Evolutionary conservation across 2,113 vertebrate genomes (phyloP), one percentile per base, ranked within the genome.

Genomic region (Oncorhynchus mykiss): DNA sequence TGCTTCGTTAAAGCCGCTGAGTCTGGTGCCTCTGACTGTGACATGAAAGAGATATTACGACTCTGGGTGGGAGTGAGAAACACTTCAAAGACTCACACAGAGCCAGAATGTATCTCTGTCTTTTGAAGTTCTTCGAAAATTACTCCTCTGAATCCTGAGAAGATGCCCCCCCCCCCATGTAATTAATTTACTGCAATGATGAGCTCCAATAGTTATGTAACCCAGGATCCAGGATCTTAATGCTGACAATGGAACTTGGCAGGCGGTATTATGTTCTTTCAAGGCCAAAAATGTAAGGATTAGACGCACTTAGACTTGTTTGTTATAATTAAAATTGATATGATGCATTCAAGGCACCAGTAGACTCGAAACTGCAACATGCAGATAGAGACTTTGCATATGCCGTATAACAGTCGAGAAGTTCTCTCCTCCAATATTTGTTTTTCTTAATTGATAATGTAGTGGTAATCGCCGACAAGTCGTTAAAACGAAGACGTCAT

Each of bases 171-270:
- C 29, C 75, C 76, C 14, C 69, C 69, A 49, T 80, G 49, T 86
- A 77, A 83, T 90, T 87, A 64, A 82, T 79, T 85, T 84, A 77
- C 69, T 27, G 45, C 72, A 70, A 86, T 83, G 20, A 86, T 76
- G 69, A 76, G 77, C 64, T 86, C n/a, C 65, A 0, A 71, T 80
- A 62, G 78, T 81, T 77, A 72, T 71, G 71, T 75, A 88, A 87
- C 75, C 11, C 12, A 27, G 75, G 67, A 73, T 67, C 31, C 1
- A 39, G 73, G 25, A 80, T 81, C 49, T 66, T 39, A 73, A 74
- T 3, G 79, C 13, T 6, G 57, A 48, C 73, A 77, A 75, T 70
- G 27, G 76, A 81, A 73, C 24, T 29, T 78, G 39, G 39, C 39
- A 45, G 39, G 39, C 39, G 2, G 39, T 45, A 45, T 45, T 45